These are phyloP conservation scores for Mimas tiliae DNA, from an alignment of 2,888 invertebrate species.

Conservation along the genomic window DNA sequence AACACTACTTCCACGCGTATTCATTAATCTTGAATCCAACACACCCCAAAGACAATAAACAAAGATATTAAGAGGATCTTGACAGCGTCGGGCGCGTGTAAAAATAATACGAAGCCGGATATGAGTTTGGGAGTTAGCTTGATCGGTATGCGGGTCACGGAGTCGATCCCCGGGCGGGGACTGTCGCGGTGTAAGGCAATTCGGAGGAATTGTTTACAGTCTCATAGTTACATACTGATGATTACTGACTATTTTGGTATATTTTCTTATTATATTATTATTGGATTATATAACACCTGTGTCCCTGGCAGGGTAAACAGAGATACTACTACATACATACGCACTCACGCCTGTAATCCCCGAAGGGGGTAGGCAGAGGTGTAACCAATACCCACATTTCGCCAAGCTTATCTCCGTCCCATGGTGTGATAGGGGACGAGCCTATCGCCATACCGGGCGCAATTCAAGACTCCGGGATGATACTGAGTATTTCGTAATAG, in stretches of 20 bases:
- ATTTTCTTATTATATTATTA: neutral
- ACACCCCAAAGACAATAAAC: constrained; percentile 32
- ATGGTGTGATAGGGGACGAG: too few species aligned
- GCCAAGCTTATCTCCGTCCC: too few species aligned
- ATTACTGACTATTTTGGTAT: neutral
- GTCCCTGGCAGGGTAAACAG: too few species aligned
- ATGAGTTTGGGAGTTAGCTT: constrained; percentile 55
- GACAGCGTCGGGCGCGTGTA: constrained; percentile 43
- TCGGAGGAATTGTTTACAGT: constrained; percentile 13
- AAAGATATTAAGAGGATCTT: constrained; percentile 37
- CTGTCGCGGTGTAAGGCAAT: neutral
- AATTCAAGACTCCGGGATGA: too few species aligned
- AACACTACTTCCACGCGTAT: too few species aligned
- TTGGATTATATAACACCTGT: too few species aligned
- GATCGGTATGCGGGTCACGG: constrained; percentile 62
- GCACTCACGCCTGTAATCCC: too few species aligned
- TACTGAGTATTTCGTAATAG: too few species aligned
- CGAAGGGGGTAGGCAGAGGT: too few species aligned
- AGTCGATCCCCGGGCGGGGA: constrained; percentile 38
- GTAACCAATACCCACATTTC: too few species aligned
- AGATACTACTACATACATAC: too few species aligned
- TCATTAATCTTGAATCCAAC: neutral
- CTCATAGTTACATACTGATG: neutral
- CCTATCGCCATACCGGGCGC: too few species aligned
- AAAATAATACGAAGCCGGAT: constrained; percentile 62